Percentiles rank a stretch among this genome's conserved stretches.
phyloP scores from a whole-genome alignment of 1,140 invertebrate species.

The Drosophila carrolli region DNA sequence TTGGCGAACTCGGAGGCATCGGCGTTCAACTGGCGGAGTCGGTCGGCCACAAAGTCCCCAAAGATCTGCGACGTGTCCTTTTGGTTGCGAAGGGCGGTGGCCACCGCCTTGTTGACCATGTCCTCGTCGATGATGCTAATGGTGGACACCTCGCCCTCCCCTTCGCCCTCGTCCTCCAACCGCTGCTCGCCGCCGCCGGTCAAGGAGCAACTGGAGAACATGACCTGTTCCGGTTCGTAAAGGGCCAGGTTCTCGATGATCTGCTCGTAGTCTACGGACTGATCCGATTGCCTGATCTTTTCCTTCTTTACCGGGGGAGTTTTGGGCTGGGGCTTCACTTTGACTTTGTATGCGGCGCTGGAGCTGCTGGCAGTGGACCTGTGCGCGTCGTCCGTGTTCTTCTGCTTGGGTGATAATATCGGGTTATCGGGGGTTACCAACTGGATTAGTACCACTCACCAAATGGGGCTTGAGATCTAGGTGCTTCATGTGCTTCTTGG shows the following conservation, averaged over 20 bases:
- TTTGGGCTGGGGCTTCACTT: background rate
- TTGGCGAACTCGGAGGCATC: conserved; percentile 60
- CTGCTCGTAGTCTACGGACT: conserved; percentile 57
- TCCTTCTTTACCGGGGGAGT: conserved; percentile 12
- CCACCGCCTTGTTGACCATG: conserved; percentile 63
- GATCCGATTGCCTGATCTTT: background rate
- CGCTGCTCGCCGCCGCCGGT: conserved; percentile 23
- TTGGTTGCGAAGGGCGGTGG: conserved; percentile 40
- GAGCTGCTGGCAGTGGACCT: conserved; percentile 2
- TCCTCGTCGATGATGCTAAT: conserved; percentile 51
- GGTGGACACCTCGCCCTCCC: conserved; percentile 6
- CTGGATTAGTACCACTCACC: background rate
- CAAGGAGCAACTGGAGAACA: conserved; percentile 46
- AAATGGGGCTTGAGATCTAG: background rate
- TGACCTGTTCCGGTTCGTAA: conserved; percentile 60
- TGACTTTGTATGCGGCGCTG: conserved; percentile 7
- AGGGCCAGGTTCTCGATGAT: conserved; percentile 66
- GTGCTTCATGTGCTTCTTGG: conserved; percentile 62
- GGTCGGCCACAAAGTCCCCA: conserved; percentile 72
- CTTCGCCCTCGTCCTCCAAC: conserved; percentile 8
- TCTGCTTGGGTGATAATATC: background rate
- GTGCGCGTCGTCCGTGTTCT: conserved; percentile 6
- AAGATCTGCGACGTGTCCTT: conserved; percentile 64
- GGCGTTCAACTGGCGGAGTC: conserved; percentile 43
- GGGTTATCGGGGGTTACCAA: background rate